A percentile compares a stretch with the other conserved stretches of the same genome.
These are phyloP conservation scores for Onychomys leucogaster DNA, from an alignment of 2,797 vertebrate species.

Conservation along the genomic window DNA sequence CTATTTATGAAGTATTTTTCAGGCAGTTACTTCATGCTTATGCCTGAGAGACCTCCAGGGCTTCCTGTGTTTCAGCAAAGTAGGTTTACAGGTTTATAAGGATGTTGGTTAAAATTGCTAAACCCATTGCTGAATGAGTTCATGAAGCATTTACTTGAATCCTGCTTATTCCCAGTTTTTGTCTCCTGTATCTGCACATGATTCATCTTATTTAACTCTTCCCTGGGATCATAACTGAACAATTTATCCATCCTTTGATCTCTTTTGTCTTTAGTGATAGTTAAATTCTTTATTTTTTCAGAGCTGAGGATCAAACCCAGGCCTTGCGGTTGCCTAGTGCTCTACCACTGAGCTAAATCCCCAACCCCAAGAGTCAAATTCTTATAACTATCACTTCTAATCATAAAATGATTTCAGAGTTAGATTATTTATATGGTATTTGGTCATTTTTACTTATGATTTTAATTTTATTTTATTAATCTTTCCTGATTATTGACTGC, in stretches of 20 bases:
- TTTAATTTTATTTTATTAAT: conserved; percentile 1
- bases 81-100: neutral
- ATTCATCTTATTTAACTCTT: neutral
- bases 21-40: neutral
- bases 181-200: neutral
- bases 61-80: neutral
- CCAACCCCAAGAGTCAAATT: neutral
- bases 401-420: neutral
- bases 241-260: neutral
- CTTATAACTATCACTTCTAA: neutral
- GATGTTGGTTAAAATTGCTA: neutral
- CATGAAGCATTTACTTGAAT: neutral
- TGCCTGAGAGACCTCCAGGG: neutral
- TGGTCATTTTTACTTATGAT: neutral
- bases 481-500: neutral
- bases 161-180: neutral
- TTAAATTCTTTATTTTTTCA: neutral
- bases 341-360: too few relatives aligned
- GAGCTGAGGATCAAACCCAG: too few relatives aligned
- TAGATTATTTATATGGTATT: neutral
- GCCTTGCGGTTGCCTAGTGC: too few relatives aligned
- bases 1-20: conserved; percentile 14
- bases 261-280: conserved; percentile 16
- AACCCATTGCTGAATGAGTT: neutral
- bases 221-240: neutral